Evolutionary conservation across 1,140 invertebrate species (phyloP), one percentile per base, ranked within the genome.

Genomic region (Helicoverpa armigera): DNA sequence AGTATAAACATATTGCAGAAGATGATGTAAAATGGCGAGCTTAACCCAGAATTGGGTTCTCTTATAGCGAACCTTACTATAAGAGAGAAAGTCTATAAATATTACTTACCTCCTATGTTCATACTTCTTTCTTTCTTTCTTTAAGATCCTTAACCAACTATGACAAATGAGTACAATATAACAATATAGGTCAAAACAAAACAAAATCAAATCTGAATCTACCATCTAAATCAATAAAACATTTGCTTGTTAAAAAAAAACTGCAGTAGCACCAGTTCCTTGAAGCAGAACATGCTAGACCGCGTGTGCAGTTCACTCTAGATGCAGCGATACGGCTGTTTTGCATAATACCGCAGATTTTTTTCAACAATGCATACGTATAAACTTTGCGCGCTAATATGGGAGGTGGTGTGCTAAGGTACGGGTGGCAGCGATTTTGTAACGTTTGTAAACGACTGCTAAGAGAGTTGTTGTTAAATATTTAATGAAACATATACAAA

Each of bases 341-440:
- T 94, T 93, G 88, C 92, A 94, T 94, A 91, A 90, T 89, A 88
- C 91, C 90, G 92, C 92, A 94, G 87, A 90, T 92, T 94, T 94
- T 91, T 89, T 94, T 91, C 88, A 89, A 86, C 90, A 86, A 87
- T 89, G 88, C 87, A 89, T 74, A 90, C 86, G 89, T 89, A 92
- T 88, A 88, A 87, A 87, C 84, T 83, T 87, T 86, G 70, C 83
- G 75, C 77, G 82, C 86, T 85, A 88, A 91, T 85, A 83, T 86
- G 82, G 69, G 53, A 79, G 74, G 65, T 76, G 35, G 61, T 82
- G 87, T 86, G 72, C 16, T 74, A 85, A 89, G 81, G 72, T 2
- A 79, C 31, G 60, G 82, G 85, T 9, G 65, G 16, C 0, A 18
- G 65, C 65, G 65, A 16, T 43, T 35, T 43, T 43, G 35, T 1